Evolutionary conservation across 2,113 vertebrate genomes (phyloP).

Genomic region (Cranoglanis bouderius): DNA sequence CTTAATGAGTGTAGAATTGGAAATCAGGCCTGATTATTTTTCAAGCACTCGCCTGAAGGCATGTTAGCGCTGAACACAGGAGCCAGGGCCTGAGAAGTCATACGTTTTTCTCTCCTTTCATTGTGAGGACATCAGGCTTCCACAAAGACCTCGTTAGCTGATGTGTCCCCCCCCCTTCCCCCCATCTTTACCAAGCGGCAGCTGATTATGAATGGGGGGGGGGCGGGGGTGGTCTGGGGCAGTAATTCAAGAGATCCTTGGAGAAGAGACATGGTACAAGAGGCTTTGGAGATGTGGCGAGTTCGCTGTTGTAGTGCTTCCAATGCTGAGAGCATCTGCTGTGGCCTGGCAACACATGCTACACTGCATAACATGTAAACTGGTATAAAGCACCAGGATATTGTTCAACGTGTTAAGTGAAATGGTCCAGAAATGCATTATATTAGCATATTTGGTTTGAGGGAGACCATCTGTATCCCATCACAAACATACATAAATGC

Average conservation of each 20-base stretch:
- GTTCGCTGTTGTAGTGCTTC: slow-evolving; percentile 67
- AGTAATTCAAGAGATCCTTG: slow-evolving; percentile 75
- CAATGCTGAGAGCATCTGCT: slow-evolving; percentile 69
- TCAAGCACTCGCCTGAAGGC: slow-evolving; percentile 76
- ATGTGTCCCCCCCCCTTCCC: slow-evolving; percentile 33
- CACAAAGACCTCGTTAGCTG: slow-evolving; percentile 79
- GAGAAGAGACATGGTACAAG: slow-evolving; percentile 68
- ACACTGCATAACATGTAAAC: slow-evolving; percentile 33
- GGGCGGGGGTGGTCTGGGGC: slow-evolving; percentile 56
- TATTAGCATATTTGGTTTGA: slow-evolving; percentile 37
- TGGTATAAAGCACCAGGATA: slow-evolving; percentile 23
- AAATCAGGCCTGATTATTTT: slow-evolving; percentile 75
- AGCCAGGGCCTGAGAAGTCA: slow-evolving; percentile 68
- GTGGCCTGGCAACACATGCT: slow-evolving; percentile 69
- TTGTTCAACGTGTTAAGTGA: slow-evolving; percentile 36
- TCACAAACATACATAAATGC: background rate
- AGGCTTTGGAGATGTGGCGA: slow-evolving; percentile 56
- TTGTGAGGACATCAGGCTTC: slow-evolving; percentile 73
- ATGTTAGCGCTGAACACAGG: slow-evolving; percentile 70
- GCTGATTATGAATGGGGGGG: slow-evolving; percentile 73
- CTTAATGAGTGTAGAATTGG: slow-evolving; percentile 75
- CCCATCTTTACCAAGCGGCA: slow-evolving; percentile 68
- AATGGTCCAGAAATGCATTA: slow-evolving; percentile 40
- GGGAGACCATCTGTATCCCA: slow-evolving; percentile 41
- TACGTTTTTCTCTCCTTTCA: slow-evolving; percentile 68